Conservation (phyloP, 2,113 vertebrate species). For the Cynoglossus semilaevis region DNA sequence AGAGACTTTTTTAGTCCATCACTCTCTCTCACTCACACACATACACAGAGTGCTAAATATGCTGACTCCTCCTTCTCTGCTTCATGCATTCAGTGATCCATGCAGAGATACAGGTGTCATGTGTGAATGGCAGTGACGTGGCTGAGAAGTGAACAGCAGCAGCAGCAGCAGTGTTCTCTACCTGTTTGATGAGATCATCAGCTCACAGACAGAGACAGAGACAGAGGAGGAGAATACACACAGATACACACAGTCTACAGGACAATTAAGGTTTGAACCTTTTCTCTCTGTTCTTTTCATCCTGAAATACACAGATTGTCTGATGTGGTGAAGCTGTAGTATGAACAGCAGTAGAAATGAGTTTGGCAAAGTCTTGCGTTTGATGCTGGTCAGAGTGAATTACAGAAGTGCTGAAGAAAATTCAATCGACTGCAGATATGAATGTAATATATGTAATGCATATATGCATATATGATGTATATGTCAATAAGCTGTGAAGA, state of each 20-base stretch:
- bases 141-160: constrained; percentile 8
- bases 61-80: constrained; percentile 42
- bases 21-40: no score
- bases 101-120: not conserved
- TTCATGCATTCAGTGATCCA: constrained; percentile 4
- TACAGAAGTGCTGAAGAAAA: no score
- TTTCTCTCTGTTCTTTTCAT: not conserved
- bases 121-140: constrained; percentile 6
- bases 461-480: no score
- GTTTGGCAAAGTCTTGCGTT: not conserved
- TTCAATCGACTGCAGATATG: no score
- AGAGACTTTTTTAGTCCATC: no score
- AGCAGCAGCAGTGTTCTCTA: not conserved
- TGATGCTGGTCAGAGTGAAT: constrained; percentile 12
- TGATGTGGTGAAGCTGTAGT: not conserved
- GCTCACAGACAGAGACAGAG: constrained; percentile 30
- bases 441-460: no score
- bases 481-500: no score
- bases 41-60: constrained; percentile 21
- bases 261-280: constrained; percentile 46
- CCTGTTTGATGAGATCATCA: constrained; percentile 10
- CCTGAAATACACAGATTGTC: constrained; percentile 1
- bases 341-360: not conserved
- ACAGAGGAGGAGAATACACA: constrained; percentile 15
- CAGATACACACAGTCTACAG: constrained; percentile 11